Percentiles rank a stretch among this genome's conserved stretches.
Evolutionary conservation across 2,797 vertebrate species (phyloP).

Genomic region (Poecilia gillii): DNA sequence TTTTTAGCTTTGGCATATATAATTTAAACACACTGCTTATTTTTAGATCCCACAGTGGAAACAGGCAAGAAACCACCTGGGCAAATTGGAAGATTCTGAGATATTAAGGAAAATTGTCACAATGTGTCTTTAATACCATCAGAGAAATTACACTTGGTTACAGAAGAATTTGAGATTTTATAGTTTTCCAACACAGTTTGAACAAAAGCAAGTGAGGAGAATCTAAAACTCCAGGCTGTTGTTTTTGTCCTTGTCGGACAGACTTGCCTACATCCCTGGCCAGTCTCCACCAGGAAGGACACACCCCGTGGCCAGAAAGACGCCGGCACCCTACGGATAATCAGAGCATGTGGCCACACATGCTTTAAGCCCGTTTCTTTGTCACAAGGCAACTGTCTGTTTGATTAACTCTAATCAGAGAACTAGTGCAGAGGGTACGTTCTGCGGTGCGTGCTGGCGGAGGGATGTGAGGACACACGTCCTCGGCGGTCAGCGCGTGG

Average conservation of each 20-base stretch:
- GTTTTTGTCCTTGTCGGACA: conserved; percentile 18
- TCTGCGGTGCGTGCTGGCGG: conserved; percentile 22
- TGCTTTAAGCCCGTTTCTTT: conserved; percentile 18
- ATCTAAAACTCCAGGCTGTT: conserved; percentile 42
- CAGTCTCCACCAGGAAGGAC: conserved; percentile 34
- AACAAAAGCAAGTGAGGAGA: conserved; percentile 46
- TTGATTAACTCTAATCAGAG: conserved; percentile 45
- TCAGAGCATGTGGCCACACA: conserved; percentile 25
- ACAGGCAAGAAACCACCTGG: background rate
- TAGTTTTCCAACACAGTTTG: conserved; percentile 30
- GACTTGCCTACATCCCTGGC: conserved; percentile 27
- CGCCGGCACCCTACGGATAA: conserved; percentile 28
- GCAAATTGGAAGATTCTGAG: background rate
- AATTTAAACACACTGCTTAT: background rate
- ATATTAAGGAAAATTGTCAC: background rate
- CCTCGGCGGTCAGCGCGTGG: conserved; percentile 47
- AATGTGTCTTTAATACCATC: conserved; percentile 33
- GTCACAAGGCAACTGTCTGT: conserved; percentile 56
- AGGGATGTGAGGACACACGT: conserved; percentile 49
- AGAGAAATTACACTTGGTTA: conserved; percentile 66
- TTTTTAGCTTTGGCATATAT: background rate
- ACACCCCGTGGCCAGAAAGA: conserved; percentile 42
- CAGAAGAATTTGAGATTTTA: conserved; percentile 27
- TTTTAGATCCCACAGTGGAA: background rate
- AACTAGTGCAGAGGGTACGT: conserved; percentile 39